Conservation (phyloP, 2,888 invertebrate genomes). For the Mamestra brassicae region DNA sequence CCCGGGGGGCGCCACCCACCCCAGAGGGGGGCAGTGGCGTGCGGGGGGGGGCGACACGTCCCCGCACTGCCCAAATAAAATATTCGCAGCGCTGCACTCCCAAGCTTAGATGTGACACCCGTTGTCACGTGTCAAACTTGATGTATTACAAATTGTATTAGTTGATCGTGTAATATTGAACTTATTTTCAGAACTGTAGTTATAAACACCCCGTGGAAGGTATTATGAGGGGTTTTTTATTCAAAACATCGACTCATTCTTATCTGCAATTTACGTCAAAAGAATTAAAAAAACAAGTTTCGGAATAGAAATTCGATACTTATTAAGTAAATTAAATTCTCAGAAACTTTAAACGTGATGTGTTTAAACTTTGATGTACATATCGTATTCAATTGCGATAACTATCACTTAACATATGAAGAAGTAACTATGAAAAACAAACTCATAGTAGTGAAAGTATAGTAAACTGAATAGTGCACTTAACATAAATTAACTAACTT, state of each 20-base stretch:
- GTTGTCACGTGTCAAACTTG: constrained; percentile 76
- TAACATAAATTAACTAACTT: constrained; percentile 14
- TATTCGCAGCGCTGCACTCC: constrained; percentile 83
- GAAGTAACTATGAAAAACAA: constrained; percentile 10
- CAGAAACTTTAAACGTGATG: neutral
- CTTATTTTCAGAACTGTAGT: neutral
- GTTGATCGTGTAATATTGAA: constrained; percentile 15
- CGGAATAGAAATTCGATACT: neutral
- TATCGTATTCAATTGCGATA: neutral
- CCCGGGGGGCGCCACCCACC: constrained; percentile 66
- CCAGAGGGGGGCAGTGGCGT: constrained; percentile 83
- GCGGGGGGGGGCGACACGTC: constrained; percentile 80
- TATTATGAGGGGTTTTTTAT: neutral
- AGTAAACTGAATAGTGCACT: constrained; percentile 12
- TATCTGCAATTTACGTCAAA: no score
- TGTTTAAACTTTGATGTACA: neutral
- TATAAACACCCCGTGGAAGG: neutral
- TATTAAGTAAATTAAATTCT: neutral
- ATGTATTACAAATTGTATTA: constrained; percentile 56
- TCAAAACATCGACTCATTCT: neutral
- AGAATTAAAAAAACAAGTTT: neutral
- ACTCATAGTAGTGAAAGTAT: constrained; percentile 13
- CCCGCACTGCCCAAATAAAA: constrained; percentile 90
- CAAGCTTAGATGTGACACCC: constrained; percentile 83
- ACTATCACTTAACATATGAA: neutral